Base-by-base conservation (phyloP, 2,113 vertebrate species). In the Cyrtonyx montezumae region DNA sequence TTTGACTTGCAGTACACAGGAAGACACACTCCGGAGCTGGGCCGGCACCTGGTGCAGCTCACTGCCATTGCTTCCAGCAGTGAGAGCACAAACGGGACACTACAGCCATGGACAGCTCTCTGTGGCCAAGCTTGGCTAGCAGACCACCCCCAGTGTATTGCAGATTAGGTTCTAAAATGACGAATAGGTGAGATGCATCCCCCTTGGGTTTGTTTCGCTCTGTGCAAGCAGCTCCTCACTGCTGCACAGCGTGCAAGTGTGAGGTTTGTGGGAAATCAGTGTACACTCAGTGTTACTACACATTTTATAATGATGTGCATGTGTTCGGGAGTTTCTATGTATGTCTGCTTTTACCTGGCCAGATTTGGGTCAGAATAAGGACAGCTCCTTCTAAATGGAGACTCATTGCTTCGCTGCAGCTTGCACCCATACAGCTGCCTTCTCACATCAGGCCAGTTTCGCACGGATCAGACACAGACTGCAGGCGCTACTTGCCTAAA, bases 331-430 rank as follows among this genome's bases (percentile, higher is more conserved):
- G 22, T 14, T 45, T 76, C 36, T 26, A 6, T 18, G 11, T 6
- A 1, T 1, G 2, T 51, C 46, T 86, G 32, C 36, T 17, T 9
- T 46, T 26, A 8, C 0, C 0, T 51, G 30, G 20, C 40, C 13
- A 7, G 17, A 43, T 58, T 49, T 32, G 10, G 12, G 17, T 90
- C 46, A 77, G 37, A 85, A 69, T 0, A 0, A 53, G 77, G 55
- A 66, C 0, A 1, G 26, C 17, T 67, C 46, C 49, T 49, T 46
- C 55, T 32, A 32, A 79, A 91, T 2, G 22, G 21, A 66, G 55
- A 55, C 13, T 2, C 8, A 2, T 36, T 67, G 15, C 32, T 79
- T 45, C 0, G 1, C 36, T 53, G 28, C 10, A 62, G 11, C 45
- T 61, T 53, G 21, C 36, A 56, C 0, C 1, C 23, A 4, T 15